Conservation (phyloP, 2,888 invertebrate genomes). For the Lepidochrysops patricia region DNA sequence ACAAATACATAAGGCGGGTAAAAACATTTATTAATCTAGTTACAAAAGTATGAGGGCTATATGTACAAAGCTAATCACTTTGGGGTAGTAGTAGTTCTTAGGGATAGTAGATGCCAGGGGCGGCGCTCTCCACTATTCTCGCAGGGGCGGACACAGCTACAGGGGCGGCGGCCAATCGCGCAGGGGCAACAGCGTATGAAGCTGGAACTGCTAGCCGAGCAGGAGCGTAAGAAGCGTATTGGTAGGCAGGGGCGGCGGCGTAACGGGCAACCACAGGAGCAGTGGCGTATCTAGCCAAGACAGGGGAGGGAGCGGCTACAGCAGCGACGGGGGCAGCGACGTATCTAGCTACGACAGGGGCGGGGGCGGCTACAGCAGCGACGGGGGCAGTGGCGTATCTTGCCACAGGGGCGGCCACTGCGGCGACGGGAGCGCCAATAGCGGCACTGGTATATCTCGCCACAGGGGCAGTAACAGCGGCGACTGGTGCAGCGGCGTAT, state of each 20-base stretch:
- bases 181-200: conserved; percentile 11
- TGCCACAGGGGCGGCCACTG: conserved; percentile 32
- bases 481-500: conserved; percentile 35
- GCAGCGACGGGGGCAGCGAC: conserved; percentile 29
- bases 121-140: conserved; percentile 7
- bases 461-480: conserved; percentile 30
- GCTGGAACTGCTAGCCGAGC: conserved; percentile 18
- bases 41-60: background rate
- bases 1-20: background rate
- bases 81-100: background rate
- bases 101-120: conserved; percentile 1
- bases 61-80: conserved; percentile 3
- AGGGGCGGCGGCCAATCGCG: conserved; percentile 27
- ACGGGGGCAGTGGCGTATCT: conserved; percentile 27
- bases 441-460: conserved; percentile 37
- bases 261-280: conserved; percentile 77
- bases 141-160: conserved; percentile 26
- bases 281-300: conserved; percentile 45
- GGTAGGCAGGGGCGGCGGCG: conserved; percentile 48
- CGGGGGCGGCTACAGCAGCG: conserved; percentile 33
- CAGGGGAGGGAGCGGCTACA: conserved; percentile 4
- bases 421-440: conserved; percentile 31
- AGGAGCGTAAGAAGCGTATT: conserved; percentile 27
- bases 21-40: conserved; percentile 7
- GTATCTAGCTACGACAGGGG: conserved; percentile 26